Evolutionary conservation across 2,888 invertebrate genomes (phyloP).

Genomic region (Drosophila prostipennis): DNA sequence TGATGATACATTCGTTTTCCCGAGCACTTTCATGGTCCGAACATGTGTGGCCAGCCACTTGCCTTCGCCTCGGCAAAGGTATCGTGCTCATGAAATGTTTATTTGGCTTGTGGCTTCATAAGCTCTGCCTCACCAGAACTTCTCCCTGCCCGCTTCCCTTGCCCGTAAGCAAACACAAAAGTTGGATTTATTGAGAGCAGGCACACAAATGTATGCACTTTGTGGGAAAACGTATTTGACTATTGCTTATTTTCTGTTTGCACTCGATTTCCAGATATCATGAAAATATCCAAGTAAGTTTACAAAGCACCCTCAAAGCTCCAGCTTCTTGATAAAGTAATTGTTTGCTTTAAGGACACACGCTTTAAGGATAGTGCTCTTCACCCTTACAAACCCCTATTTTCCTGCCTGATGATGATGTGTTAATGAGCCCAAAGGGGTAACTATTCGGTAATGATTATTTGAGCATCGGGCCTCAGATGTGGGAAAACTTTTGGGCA

Average conservation of each 20-base stretch:
- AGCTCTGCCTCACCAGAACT: not conserved
- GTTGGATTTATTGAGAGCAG: not conserved
- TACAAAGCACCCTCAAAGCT: not conserved
- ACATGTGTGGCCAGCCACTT: slow-evolving; percentile 26
- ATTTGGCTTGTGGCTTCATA: not conserved
- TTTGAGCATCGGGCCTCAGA: slow-evolving; percentile 13
- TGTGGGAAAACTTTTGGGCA: slow-evolving; percentile 32
- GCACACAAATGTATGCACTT: not conserved
- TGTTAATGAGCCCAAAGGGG: slow-evolving; percentile 46
- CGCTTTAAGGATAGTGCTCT: slow-evolving; percentile 9
- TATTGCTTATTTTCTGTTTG: not conserved
- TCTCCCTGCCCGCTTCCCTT: not conserved
- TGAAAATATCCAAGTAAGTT: not conserved
- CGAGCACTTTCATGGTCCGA: slow-evolving; percentile 26
- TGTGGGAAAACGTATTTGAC: not conserved
- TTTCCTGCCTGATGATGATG: slow-evolving; percentile 34
- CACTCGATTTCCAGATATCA: not conserved
- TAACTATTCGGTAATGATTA: slow-evolving; percentile 32
- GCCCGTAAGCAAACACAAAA: not conserved
- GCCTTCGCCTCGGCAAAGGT: no score
- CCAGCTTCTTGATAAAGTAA: not conserved
- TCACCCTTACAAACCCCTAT: no score
- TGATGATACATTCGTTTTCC: slow-evolving; percentile 37
- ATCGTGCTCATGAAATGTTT: slow-evolving; percentile 2
- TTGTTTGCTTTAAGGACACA: not conserved